Conservation (phyloP, 2,888 invertebrate genomes). For the Lithosia quadra region DNA sequence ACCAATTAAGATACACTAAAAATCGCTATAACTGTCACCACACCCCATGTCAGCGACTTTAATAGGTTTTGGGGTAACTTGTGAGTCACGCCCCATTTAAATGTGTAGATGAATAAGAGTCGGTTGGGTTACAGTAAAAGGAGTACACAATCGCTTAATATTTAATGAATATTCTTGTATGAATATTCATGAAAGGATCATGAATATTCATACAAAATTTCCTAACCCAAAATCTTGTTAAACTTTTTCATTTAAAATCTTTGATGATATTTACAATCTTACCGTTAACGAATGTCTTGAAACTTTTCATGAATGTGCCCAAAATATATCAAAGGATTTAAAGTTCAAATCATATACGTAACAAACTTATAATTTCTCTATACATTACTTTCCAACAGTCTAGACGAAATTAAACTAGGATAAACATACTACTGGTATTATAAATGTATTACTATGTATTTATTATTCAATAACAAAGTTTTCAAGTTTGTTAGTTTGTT, state of each 20-base stretch:
- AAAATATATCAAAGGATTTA: conserved; percentile 11
- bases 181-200: no score
- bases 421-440: no score
- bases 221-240: not conserved
- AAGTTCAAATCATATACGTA: not conserved
- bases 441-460: no score
- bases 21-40: conserved; percentile 28
- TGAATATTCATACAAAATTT: not conserved
- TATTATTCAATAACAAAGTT: no score
- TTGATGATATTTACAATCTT: conserved; percentile 5
- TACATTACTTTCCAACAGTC: not conserved
- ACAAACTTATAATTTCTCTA: not conserved
- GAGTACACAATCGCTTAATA: no score
- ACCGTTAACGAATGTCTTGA: not conserved
- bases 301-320: conserved; percentile 22
- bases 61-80: conserved; percentile 53
- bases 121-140: conserved; percentile 25
- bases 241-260: conserved; percentile 7
- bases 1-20: not conserved
- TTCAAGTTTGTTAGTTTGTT: no score
- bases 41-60: conserved; percentile 33
- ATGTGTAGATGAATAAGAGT: conserved; percentile 50
- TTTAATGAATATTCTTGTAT: no score
- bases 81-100: conserved; percentile 55
- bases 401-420: not conserved